A percentile compares a stretch with the other conserved stretches of the same genome.
Conservation (phyloP, 2,888 invertebrate species). For the Flabesymbios commensalis region DNA sequence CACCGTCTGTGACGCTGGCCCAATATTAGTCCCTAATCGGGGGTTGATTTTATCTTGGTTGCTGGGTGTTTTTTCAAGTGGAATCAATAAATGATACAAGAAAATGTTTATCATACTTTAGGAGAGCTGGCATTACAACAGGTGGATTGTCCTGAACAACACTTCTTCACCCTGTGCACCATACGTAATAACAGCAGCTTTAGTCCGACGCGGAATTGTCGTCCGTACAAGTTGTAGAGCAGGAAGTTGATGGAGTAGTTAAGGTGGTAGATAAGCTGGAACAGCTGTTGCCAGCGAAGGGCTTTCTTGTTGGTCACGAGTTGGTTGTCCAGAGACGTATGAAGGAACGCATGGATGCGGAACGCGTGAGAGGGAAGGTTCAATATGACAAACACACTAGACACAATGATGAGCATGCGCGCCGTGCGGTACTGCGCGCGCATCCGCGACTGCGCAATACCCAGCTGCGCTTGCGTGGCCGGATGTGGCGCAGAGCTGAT, state of each 20-base stretch:
- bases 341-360: constrained; percentile 24
- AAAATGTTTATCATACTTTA: too few relatives aligned
- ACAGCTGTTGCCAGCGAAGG: constrained; percentile 14
- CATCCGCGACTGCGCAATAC: not conserved
- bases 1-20: too few relatives aligned
- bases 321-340: not conserved
- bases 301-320: not conserved
- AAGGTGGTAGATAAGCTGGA: constrained; percentile 17
- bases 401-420: constrained; percentile 44
- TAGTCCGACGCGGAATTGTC: constrained; percentile 18
- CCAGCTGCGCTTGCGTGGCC: not conserved
- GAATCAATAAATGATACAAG: too few relatives aligned
- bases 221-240: constrained; percentile 16
- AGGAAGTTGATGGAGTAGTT: constrained; percentile 27
- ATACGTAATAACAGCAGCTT: constrained; percentile 6
- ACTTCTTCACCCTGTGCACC: constrained; percentile 14
- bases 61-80: too few relatives aligned
- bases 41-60: too few relatives aligned
- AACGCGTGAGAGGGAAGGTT: constrained; percentile 48
- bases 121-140: too few relatives aligned
- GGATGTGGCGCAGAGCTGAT: constrained; percentile 7
- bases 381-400: constrained; percentile 44
- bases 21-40: too few relatives aligned
- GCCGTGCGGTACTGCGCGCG: constrained; percentile 10
- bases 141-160: too few relatives aligned